Evolutionary conservation across 2,113 vertebrate species (phyloP).

Genomic region (Oophaga pumilio): DNA sequence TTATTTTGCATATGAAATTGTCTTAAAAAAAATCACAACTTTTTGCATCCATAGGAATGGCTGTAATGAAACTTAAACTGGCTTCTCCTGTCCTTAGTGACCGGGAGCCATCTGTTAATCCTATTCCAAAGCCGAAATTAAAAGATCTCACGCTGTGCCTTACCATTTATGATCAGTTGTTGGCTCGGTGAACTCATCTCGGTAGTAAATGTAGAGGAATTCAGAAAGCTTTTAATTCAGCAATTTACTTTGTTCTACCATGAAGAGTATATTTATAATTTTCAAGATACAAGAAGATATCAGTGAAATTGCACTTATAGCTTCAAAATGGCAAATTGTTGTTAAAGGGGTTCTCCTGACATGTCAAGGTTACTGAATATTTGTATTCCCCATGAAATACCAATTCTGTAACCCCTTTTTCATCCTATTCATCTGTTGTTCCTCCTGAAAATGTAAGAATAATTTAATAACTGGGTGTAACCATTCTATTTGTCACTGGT

Average conservation of each 20-base stretch:
- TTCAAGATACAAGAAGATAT: not conserved
- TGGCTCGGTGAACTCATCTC: slow-evolving; percentile 1
- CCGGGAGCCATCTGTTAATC: slow-evolving; percentile 50
- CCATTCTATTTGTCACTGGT: not conserved
- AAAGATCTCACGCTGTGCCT: slow-evolving; percentile 49
- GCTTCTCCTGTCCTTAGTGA: slow-evolving; percentile 27
- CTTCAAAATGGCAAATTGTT: not conserved
- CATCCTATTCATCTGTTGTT: too few relatives aligned
- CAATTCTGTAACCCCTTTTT: not conserved
- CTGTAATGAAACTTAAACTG: slow-evolving; percentile 24
- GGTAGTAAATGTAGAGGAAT: not conserved
- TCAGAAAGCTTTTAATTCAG: slow-evolving; percentile 27
- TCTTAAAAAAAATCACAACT: slow-evolving; percentile 38
- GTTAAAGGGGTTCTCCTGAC: not conserved
- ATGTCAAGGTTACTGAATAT: not conserved
- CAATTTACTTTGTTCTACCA: slow-evolving; percentile 24
- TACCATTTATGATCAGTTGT: slow-evolving; percentile 41
- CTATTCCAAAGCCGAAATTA: slow-evolving; percentile 44
- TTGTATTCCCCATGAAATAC: not conserved
- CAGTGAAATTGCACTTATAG: not conserved
- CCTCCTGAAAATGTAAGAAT: too few relatives aligned
- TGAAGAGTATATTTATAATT: not conserved
- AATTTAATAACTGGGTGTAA: not conserved
- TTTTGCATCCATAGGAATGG: slow-evolving; percentile 32
- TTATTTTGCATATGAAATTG: slow-evolving; percentile 15